Conservation (phyloP, 2,113 vertebrate species). For the Thamnophis sirtalis region DNA sequence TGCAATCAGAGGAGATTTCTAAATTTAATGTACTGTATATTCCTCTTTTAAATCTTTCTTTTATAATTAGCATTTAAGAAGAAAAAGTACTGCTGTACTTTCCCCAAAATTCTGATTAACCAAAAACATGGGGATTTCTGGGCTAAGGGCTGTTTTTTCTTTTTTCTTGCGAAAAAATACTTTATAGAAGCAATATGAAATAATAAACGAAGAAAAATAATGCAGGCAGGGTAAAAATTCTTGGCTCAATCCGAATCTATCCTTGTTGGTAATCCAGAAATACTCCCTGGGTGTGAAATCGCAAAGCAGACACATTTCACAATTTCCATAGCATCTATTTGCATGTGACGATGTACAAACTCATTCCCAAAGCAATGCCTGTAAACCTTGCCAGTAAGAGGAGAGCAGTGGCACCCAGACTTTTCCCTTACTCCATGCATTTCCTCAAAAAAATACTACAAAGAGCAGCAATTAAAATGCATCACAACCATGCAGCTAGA, state of each 20-base stretch:
- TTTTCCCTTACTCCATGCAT: background rate
- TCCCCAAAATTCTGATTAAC: background rate
- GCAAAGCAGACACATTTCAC: background rate
- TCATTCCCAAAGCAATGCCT: background rate
- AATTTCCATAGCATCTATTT: constrained; percentile 18
- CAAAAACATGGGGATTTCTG: background rate
- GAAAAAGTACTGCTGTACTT: background rate
- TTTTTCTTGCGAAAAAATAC: background rate
- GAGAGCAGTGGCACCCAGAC: background rate
- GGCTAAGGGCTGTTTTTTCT: background rate
- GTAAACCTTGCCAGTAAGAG: constrained; percentile 12
- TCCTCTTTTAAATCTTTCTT: background rate
- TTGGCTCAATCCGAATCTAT: background rate
- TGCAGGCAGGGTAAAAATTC: constrained; percentile 14
- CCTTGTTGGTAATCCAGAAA: background rate
- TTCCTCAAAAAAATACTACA: background rate
- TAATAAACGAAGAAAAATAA: background rate
- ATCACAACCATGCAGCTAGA: background rate
- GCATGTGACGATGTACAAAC: constrained; percentile 25
- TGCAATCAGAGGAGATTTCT: background rate
- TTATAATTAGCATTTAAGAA: background rate
- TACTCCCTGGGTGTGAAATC: background rate
- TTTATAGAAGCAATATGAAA: background rate
- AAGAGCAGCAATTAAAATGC: background rate
- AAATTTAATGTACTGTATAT: background rate